phyloP scores from a whole-genome alignment of 1,140 invertebrate genomes.

The Drosophila ercepeae region DNA sequence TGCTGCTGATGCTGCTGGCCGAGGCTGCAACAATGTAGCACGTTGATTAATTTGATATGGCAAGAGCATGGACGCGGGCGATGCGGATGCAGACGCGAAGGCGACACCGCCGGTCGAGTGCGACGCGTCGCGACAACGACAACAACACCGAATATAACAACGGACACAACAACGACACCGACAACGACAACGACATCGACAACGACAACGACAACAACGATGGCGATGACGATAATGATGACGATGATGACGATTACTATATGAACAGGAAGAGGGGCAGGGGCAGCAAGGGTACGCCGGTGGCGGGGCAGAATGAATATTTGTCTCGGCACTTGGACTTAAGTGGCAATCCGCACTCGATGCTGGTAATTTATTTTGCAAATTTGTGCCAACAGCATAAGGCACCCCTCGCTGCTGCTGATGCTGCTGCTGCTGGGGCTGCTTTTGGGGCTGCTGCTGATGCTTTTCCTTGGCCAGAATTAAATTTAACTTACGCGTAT shows the following conservation, averaged over 20 bases:
- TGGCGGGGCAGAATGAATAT: slow-evolving; percentile 34
- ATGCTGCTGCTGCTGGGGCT: background rate
- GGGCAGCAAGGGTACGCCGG: background rate
- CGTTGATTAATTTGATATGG: slow-evolving; percentile 82
- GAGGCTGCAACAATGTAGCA: slow-evolving; percentile 80
- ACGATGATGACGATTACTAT: background rate
- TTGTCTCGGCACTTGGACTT: slow-evolving; percentile 55
- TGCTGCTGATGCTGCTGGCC: slow-evolving; percentile 36
- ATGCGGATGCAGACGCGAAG: slow-evolving; percentile 31
- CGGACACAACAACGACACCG: slow-evolving; percentile 6
- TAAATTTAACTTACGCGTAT: slow-evolving; percentile 72
- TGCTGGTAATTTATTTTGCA: slow-evolving; percentile 77
- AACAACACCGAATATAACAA: slow-evolving; percentile 5
- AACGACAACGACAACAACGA: slow-evolving; percentile 7
- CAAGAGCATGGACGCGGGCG: slow-evolving; percentile 74
- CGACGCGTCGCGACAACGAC: slow-evolving; percentile 65
- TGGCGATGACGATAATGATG: slow-evolving; percentile 9
- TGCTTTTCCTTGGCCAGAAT: slow-evolving; percentile 59
- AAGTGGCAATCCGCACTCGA: slow-evolving; percentile 65
- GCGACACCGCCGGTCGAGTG: slow-evolving; percentile 38
- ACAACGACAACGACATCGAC: slow-evolving; percentile 1
- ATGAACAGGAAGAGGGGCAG: slow-evolving; percentile 8
- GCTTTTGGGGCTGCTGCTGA: background rate
- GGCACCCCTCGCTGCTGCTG: slow-evolving; percentile 14
- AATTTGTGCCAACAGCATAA: slow-evolving; percentile 68